A percentile compares a stretch with the other conserved stretches of the same genome.
Conservation (phyloP, 1,140 invertebrate genomes). For the Drosophila subobscura region DNA sequence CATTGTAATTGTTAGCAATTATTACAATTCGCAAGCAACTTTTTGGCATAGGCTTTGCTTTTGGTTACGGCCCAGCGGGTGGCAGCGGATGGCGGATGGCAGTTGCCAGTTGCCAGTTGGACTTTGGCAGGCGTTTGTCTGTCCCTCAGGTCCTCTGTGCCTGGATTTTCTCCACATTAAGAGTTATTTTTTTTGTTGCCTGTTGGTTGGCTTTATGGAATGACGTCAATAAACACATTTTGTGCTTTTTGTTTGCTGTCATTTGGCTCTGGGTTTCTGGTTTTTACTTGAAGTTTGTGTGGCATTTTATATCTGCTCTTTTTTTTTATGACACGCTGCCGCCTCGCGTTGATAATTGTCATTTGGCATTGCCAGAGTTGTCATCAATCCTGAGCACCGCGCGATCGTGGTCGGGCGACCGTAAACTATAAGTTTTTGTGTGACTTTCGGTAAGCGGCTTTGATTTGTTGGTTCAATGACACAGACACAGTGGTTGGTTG, state of each 20-base stretch:
- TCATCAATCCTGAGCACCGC: constrained; percentile 69
- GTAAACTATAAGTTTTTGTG: constrained; percentile 67
- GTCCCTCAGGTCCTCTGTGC: constrained; percentile 39
- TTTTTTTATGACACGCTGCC: constrained; percentile 66
- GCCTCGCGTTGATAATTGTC: constrained; percentile 61
- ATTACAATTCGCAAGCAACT: constrained; percentile 62
- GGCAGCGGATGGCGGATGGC: constrained; percentile 41
- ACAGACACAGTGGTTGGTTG: constrained; percentile 23
- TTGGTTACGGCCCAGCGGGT: constrained; percentile 58
- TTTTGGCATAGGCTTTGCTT: constrained; percentile 33
- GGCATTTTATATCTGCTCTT: constrained; percentile 19
- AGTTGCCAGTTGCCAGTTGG: background rate
- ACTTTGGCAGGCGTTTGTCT: constrained; percentile 3
- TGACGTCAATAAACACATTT: constrained; percentile 79
- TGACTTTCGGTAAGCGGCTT: constrained; percentile 66
- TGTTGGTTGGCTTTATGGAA: constrained; percentile 40
- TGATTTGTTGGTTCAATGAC: constrained; percentile 77
- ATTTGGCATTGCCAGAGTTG: constrained; percentile 70
- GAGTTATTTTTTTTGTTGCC: constrained; percentile 24
- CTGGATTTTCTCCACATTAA: constrained; percentile 68
- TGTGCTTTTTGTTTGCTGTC: constrained; percentile 54
- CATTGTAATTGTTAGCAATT: constrained; percentile 76
- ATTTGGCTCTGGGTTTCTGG: constrained; percentile 50
- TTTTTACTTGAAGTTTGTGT: constrained; percentile 18
- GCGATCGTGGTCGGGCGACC: constrained; percentile 42